Evolutionary conservation across 64 coral and sea anemone species (phyloP), one percentile per base, ranked within the genome.

Genomic region (Anthopleura sola): DNA sequence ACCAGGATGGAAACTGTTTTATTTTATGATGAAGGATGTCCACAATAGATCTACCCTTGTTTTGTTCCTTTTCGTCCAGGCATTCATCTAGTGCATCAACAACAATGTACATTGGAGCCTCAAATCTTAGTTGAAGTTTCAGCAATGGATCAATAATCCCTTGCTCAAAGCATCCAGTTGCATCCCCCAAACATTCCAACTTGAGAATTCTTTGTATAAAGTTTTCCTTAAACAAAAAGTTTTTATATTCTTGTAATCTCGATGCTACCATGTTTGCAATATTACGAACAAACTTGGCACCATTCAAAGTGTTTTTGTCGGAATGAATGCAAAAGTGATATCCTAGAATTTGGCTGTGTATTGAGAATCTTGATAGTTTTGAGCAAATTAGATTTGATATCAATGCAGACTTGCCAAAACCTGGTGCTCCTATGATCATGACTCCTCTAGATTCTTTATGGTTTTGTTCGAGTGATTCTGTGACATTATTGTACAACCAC

Each of bases 271-370:
- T 86, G 29, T 38, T 60, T 17, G 78, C 92, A 28, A 93, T 7
- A 75, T 93, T 93, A 31, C 83, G 87, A 58, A 93, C 92, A 47
- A 93, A 89, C 84, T 75, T 82, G 38, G 71, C 93, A 55, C 78
- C 79, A 90, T 85, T 85, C 34, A 87, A 85, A 80, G 93, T 94
- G 38, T 91, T 89, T 29, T 57, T 84, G 20, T 94, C 82, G 44
- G 93, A 85, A 84, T 94, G 89, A 15, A 82, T 91, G 49, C 93
- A 94, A 31, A 94, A 51, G 17, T 94, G 93, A 62, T 94, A 94
- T 46, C 80, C 93, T 29, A 94, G 60, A 50, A 94, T 84, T 33
- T 85, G 86, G 23, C 55, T 76, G 39, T 94, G 85, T 49, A 94
- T 88, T 17, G 86, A 85, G 17, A 83, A 50, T 81, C 89, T 94